Evolutionary conservation across 2,113 vertebrate genomes (phyloP).

Genomic region (Callopanchax toddi): DNA sequence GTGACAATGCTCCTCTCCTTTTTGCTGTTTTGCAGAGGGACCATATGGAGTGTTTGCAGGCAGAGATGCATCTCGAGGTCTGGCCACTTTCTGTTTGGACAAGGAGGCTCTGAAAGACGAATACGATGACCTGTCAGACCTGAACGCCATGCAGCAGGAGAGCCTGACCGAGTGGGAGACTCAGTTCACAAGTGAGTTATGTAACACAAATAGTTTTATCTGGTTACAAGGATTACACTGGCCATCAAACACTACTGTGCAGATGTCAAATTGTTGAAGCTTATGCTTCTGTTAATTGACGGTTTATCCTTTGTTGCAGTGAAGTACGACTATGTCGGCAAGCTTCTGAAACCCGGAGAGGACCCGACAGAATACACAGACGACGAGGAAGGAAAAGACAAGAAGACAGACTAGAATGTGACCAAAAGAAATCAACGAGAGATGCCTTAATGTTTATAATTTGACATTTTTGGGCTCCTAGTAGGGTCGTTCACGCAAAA

Average conservation of each 20-base stretch:
- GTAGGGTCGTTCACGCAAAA: conserved; percentile 19
- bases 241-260: too few species aligned
- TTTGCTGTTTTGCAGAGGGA: conserved; percentile 83
- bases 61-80: conserved; percentile 93
- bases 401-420: conserved; percentile 74
- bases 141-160: conserved; percentile 89
- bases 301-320: conserved; percentile 69
- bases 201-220: not conserved
- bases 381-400: conserved; percentile 85
- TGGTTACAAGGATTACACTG: too few species aligned
- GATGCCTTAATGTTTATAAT: conserved; percentile 55
- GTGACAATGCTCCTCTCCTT: not conserved
- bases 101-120: conserved; percentile 91
- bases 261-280: too few species aligned
- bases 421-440: not conserved
- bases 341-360: conserved; percentile 93
- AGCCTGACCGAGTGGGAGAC: conserved; percentile 93
- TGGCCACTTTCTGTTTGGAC: conserved; percentile 96
- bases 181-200: conserved; percentile 92
- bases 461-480: conserved; percentile 11
- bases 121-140: conserved; percentile 95
- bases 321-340: conserved; percentile 94
- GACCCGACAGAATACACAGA: conserved; percentile 94
- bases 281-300: not conserved
- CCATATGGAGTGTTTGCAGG: conserved; percentile 97